A percentile compares a stretch with the other conserved stretches of the same genome.
These are phyloP conservation scores for Pangasius djambal DNA, from an alignment of 2,797 vertebrate species.

Conservation along the genomic window DNA sequence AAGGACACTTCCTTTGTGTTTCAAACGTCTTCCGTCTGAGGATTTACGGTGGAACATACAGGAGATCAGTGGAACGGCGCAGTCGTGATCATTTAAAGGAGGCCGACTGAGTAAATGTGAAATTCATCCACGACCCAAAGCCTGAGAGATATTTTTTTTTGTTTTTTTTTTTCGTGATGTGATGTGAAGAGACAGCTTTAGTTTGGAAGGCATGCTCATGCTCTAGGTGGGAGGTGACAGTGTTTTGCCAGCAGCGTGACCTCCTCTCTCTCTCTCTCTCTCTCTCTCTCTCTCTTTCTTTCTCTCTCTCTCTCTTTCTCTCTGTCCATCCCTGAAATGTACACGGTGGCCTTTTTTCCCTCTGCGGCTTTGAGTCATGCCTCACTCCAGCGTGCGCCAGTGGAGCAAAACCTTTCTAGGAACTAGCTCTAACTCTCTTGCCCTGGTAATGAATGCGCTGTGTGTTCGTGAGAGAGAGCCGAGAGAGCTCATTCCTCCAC, in stretches of 20 bases:
- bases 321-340: conserved; percentile 2
- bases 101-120: not conserved
- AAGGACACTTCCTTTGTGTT: not conserved
- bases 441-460: conserved; percentile 52
- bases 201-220: conserved; percentile 27
- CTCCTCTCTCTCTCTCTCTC: not conserved
- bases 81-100: not conserved
- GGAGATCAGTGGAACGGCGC: not conserved
- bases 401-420: conserved; percentile 50
- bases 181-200: conserved; percentile 6
- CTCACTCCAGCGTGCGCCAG: conserved; percentile 36
- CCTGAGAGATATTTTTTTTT: not conserved
- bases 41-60: not conserved
- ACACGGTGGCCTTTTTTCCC: conserved; percentile 28
- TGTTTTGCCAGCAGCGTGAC: conserved; percentile 1
- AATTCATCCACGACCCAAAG: not conserved
- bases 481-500: conserved; percentile 55
- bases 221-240: conserved; percentile 22
- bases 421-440: conserved; percentile 15
- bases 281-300: not conserved
- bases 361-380: conserved; percentile 33
- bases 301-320: not conserved
- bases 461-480: conserved; percentile 53
- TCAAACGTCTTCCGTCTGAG: not conserved
- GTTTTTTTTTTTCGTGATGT: not conserved